Evolutionary conservation across 2,797 vertebrate genomes (phyloP).

Genomic region (Sebastes glaucus): DNA sequence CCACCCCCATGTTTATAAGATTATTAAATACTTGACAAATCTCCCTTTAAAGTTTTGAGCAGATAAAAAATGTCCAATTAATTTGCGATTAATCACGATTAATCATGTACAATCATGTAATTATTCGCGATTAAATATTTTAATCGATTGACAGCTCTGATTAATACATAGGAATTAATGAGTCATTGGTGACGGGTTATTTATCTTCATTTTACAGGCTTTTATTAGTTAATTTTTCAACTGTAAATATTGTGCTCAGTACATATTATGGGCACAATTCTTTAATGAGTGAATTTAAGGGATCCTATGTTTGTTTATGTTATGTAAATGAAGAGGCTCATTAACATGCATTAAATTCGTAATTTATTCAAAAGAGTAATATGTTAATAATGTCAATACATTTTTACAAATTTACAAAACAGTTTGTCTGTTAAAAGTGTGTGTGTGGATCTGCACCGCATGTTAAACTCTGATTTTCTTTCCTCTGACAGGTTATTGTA

Average conservation of each 20-base stretch:
- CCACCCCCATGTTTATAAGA: too few species aligned
- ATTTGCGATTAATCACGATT: too few species aligned
- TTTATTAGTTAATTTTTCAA: background rate
- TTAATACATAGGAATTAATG: background rate
- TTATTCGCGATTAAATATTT: too few species aligned
- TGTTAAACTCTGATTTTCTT: conserved; percentile 24
- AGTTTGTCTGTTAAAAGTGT: background rate
- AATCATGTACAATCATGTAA: too few species aligned
- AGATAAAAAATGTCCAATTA: too few species aligned
- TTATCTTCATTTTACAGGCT: background rate
- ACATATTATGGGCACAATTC: background rate
- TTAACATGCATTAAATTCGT: background rate
- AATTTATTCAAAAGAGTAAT: background rate
- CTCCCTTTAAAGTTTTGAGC: too few species aligned
- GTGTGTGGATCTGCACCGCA: background rate
- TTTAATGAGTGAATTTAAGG: background rate
- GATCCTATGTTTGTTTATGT: background rate
- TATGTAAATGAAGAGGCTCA: background rate
- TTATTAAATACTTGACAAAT: too few species aligned
- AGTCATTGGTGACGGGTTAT: background rate
- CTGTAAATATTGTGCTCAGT: background rate
- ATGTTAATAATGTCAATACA: background rate
- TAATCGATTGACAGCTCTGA: too few species aligned
- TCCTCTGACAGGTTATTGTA: conserved; percentile 75
- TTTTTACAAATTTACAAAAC: background rate